A percentile compares a stretch with the other conserved stretches of the same genome.
These are phyloP conservation scores for Dynastes tityus DNA, from an alignment of 2,888 invertebrate species.

Conservation along the genomic window DNA sequence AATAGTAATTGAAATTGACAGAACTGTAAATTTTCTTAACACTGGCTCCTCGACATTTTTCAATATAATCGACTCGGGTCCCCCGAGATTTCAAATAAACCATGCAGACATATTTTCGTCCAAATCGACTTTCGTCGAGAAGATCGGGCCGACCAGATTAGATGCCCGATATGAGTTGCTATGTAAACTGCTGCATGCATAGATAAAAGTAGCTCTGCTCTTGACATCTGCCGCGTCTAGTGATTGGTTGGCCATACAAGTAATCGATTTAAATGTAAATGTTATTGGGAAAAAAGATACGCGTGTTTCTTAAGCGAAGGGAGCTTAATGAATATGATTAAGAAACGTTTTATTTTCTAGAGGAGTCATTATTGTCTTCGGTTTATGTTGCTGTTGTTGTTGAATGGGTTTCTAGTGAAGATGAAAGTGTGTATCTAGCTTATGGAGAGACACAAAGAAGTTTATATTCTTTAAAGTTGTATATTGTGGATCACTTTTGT, in stretches of 20 bases:
- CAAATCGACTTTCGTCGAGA: conserved; percentile 29
- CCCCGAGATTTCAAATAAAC: conserved; percentile 20
- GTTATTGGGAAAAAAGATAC: conserved; percentile 13
- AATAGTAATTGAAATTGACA: conserved; percentile 24
- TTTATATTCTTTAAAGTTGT: too few relatives aligned
- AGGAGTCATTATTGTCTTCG: too few relatives aligned
- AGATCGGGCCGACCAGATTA: conserved; percentile 21
- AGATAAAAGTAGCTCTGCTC: neutral
- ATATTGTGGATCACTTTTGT: too few relatives aligned
- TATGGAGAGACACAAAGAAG: too few relatives aligned
- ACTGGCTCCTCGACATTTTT: conserved; percentile 19
- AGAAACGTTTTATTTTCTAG: too few relatives aligned
- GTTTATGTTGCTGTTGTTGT: too few relatives aligned
- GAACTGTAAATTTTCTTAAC: conserved; percentile 31
- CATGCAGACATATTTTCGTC: conserved; percentile 1
- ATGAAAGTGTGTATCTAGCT: too few relatives aligned
- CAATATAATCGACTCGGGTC: conserved; percentile 23
- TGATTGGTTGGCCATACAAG: neutral
- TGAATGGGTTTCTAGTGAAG: too few relatives aligned
- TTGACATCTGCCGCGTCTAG: neutral
- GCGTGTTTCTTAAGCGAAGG: too few relatives aligned
- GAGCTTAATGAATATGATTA: too few relatives aligned
- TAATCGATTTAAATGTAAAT: conserved; percentile 38
- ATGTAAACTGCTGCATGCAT: conserved; percentile 9
- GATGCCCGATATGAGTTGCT: conserved; percentile 19